Evolutionary conservation across 2,797 vertebrate genomes (phyloP), one percentile per base, ranked within the genome.

Genomic region (Peromyscus eremicus): DNA sequence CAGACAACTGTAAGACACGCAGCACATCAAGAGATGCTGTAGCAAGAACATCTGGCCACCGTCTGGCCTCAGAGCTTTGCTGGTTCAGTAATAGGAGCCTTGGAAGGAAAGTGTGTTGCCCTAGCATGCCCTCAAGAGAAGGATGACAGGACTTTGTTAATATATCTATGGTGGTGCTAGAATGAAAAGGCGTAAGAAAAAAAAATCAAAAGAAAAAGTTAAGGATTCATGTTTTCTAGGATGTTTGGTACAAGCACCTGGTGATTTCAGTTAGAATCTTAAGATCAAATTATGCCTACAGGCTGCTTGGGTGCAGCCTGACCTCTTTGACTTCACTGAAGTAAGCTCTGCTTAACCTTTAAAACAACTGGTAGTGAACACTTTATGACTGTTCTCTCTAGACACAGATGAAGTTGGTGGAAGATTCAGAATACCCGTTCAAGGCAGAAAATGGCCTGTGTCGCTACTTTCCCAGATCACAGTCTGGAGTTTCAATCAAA

Each of bases 321-420:
- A 57, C 37, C 40, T 81, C 43, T 71, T 88, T 83, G 70, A 66
- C 32, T 16, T 62, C 29, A 7, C 19, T 73, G 3, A 60, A 37
- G 11, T 46, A 79, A 75, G 9, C 46, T 92, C 83, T 64, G 0
- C 37, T 86, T 94, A 49, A 66, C 29, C 81, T 88, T 82, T 49
- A 2, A 89, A 80, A 52, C 37, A 92, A 52, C 8, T 34, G 43
- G n/a, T 25, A 34, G 5, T 89, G 25, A 92, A 81, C 1, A 27
- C 37, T 71, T 79, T 49, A 27, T 91, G 29, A 40, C 9, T 71
- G 52, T 96, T 86, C 97, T 57, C 97, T 98, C 43, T 95, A 99
- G 99, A 99, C 99, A 27, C 98, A 98, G 97, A 97, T 99, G 91
- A 99, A 99, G 97, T 95, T 99, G 11, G 99, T 99, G 98, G 98